These are phyloP conservation scores for Potorous gilbertii DNA, from an alignment of 2,797 vertebrate species.

Conservation along the genomic window DNA sequence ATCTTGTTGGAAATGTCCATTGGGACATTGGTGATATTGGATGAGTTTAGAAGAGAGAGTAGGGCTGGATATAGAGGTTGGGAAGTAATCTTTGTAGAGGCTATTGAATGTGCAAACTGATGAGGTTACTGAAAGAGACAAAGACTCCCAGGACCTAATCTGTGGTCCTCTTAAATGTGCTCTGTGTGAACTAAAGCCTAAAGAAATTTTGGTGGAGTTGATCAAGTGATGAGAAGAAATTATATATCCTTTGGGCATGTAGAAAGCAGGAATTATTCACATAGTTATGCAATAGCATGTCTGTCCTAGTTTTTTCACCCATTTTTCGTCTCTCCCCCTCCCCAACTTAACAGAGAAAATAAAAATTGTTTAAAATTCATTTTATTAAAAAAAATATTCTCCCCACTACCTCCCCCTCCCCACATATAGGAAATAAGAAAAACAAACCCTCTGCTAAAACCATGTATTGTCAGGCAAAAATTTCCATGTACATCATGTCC, in stretches of 20 bases:
- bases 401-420: too few relatives aligned
- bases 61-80: too few relatives aligned
- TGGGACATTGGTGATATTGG: neutral
- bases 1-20: neutral
- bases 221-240: neutral
- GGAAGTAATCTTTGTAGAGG: too few relatives aligned
- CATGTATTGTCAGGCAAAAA: too few relatives aligned
- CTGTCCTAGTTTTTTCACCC: neutral
- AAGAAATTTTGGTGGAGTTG: too few relatives aligned
- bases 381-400: too few relatives aligned
- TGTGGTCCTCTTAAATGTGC: neutral
- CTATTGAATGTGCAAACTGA: too few relatives aligned
- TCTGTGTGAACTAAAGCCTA: neutral
- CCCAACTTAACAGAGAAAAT: neutral
- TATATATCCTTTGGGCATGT: neutral
- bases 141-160: neutral
- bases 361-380: neutral
- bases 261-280: neutral
- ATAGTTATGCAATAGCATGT: neutral
- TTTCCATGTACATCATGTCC: too few relatives aligned
- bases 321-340: too few relatives aligned
- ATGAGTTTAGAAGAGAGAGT: neutral
- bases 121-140: neutral
- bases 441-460: too few relatives aligned
- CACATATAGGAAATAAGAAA: too few relatives aligned